Conservation (phyloP, 2,797 vertebrate species). For the Pitangus sulphuratus region DNA sequence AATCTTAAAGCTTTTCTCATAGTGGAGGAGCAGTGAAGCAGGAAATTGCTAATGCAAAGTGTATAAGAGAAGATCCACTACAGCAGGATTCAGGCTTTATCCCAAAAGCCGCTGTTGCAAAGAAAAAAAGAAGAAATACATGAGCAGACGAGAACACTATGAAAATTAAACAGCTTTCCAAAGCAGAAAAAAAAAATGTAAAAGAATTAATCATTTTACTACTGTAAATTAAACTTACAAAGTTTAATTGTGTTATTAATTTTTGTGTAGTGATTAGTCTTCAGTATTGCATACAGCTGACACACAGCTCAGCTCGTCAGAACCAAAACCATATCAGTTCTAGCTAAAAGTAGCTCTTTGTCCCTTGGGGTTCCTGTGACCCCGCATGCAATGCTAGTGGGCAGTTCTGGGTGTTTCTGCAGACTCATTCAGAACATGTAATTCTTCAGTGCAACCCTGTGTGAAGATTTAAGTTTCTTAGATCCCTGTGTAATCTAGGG, state of each 20-base stretch:
- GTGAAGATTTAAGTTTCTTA: neutral
- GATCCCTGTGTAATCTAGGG: neutral
- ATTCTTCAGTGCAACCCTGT: neutral
- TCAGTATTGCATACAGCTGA: neutral
- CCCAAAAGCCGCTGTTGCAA: conserved; percentile 32
- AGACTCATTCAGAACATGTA: neutral
- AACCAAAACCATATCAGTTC: neutral
- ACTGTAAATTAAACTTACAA: neutral
- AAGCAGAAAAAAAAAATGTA: neutral
- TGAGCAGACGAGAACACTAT: neutral
- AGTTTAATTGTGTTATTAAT: neutral
- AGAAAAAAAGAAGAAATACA: neutral
- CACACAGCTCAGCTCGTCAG: neutral
- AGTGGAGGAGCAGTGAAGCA: conserved; percentile 72
- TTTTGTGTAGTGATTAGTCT: neutral
- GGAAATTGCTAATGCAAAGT: conserved; percentile 74
- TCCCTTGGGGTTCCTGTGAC: neutral
- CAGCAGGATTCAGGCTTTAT: conserved; percentile 3
- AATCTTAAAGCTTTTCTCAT: conserved; percentile 72
- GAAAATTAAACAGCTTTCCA: conserved; percentile 27
- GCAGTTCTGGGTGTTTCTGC: neutral
- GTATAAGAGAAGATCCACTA: conserved; percentile 60
- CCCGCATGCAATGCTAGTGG: neutral
- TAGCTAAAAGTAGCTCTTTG: fast-evolving
- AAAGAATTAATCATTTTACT: neutral